A percentile compares a stretch with the other conserved stretches of the same genome.
These are phyloP conservation scores for Chiridota heheva DNA, from an alignment of 35 echinoderm and acorn worm genomes.

Conservation along the genomic window DNA sequence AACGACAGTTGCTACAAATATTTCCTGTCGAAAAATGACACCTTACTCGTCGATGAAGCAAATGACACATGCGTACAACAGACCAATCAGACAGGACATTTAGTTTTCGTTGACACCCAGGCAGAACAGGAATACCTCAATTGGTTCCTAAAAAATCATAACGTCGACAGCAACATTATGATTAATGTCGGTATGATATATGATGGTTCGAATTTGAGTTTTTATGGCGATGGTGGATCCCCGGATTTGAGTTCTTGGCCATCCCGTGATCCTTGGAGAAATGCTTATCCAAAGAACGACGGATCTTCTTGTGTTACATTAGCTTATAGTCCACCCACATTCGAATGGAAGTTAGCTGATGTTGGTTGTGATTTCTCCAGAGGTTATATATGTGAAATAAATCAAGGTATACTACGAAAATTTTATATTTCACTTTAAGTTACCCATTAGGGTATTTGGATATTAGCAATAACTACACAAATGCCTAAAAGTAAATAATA, in stretches of 20 bases:
- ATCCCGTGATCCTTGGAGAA: conserved; percentile 41
- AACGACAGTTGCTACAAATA: conserved; percentile 81
- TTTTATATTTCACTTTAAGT: too few relatives aligned
- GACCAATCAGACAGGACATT: conserved; percentile 54
- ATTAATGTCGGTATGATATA: conserved; percentile 58
- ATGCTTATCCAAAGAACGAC: conserved; percentile 34
- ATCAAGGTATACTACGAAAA: conserved; percentile 63
- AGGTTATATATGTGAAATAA: conserved; percentile 74
- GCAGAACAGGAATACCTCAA: conserved; percentile 67
- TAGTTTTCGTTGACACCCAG: conserved; percentile 52
- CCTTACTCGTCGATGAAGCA: conserved; percentile 24
- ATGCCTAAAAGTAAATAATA: too few relatives aligned
- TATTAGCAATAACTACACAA: too few relatives aligned
- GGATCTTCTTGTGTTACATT: conserved; percentile 52
- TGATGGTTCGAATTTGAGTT: conserved; percentile 4
- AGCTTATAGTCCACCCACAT: conserved; percentile 32
- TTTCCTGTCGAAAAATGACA: too few relatives aligned
- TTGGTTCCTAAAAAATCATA: conserved; percentile 47
- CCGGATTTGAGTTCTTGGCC: conserved; percentile 32
- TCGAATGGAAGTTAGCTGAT: conserved; percentile 70
- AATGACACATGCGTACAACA: conserved; percentile 45
- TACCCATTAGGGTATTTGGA: too few relatives aligned
- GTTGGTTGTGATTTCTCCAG: conserved; percentile 37
- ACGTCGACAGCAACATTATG: not conserved
- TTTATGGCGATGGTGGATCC: not conserved